Evolutionary conservation across 2,797 vertebrate genomes (phyloP), one percentile per base, ranked within the genome.

Genomic region (Pteronotus mesoamericanus): DNA sequence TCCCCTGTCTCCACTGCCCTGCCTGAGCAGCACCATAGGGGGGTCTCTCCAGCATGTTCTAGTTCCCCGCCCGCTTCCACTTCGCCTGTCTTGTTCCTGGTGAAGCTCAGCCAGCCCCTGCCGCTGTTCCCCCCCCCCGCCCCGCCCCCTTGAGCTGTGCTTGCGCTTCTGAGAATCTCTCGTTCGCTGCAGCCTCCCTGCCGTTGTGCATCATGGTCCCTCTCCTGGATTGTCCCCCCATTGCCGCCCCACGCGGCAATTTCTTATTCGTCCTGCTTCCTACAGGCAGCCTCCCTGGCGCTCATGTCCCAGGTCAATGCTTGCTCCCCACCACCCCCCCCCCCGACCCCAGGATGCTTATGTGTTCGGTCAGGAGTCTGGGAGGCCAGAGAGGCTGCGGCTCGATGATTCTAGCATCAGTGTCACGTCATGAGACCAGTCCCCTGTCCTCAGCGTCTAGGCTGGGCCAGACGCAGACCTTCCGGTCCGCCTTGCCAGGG

Each of bases 1-100:
- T 11, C 44, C 53, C 32, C 72, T 22, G 1, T 12, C 72, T 21
- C 10, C 51, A 1, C 34, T 2, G 32, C 34, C 10, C 19, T 51
- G 3, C 34, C 4, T 29, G 4, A 5, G 3, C 9, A 0, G 51
- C 21, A 1, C 37, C 34, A 3, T 44, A n/a, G 3, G 19, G 64
- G 5, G 15, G 11, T 18, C 69, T 46, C 18, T 68, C 1, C 19
- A 2, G 55, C 53, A 5, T 10, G 32, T n/a, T 19, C 26, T 5
- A 26, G 19, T 66, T n/a, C 42, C n/a, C 24, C 3, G 2, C 16
- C 18, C 1, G 11, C 53, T n/a, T 18, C 24, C 8, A 7, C 53
- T 21, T 77, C 2, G 3, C 9, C 26, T 39, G 0, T 78, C 42
- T 1, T 5, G 19, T 48, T 61, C 80, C 10, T 1, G 55, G 5